Conservation (phyloP, 92 coral and sea anemone species). For the Desmophyllum pertusum region DNA sequence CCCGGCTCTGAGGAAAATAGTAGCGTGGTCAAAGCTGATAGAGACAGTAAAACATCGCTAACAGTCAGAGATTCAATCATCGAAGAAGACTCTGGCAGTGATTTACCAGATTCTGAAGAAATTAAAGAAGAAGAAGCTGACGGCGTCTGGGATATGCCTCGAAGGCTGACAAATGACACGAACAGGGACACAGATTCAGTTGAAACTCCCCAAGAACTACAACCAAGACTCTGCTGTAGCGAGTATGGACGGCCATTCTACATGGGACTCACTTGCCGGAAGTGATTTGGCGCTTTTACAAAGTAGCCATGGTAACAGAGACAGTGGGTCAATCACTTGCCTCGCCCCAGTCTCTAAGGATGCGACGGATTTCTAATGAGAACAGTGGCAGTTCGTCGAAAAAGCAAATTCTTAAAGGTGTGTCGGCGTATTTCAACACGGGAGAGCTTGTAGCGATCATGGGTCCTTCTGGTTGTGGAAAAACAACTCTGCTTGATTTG, state of each 20-base stretch:
- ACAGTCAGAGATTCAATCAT: background rate
- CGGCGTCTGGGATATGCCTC: background rate
- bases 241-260: slow-evolving; percentile 15
- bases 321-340: background rate
- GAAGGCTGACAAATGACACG: background rate
- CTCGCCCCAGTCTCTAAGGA: slow-evolving; percentile 4
- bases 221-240: background rate
- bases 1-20: background rate
- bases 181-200: background rate
- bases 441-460: slow-evolving; percentile 73
- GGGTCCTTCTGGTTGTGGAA: slow-evolving; percentile 75
- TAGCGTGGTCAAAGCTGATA: background rate
- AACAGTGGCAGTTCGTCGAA: background rate
- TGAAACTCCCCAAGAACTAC: background rate
- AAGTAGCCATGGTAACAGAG: slow-evolving; percentile 1
- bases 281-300: slow-evolving; percentile 12
- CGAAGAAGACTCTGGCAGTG: slow-evolving; percentile 23
- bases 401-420: slow-evolving; percentile 57
- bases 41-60: slow-evolving; percentile 9
- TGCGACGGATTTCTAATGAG: background rate
- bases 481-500: slow-evolving; percentile 62
- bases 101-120: slow-evolving; percentile 8
- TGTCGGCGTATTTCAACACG: slow-evolving; percentile 69
- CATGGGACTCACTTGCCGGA: slow-evolving; percentile 26
- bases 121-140: background rate